phyloP scores from a whole-genome alignment of 2,797 vertebrate species.

The Lacerta agilis region DNA sequence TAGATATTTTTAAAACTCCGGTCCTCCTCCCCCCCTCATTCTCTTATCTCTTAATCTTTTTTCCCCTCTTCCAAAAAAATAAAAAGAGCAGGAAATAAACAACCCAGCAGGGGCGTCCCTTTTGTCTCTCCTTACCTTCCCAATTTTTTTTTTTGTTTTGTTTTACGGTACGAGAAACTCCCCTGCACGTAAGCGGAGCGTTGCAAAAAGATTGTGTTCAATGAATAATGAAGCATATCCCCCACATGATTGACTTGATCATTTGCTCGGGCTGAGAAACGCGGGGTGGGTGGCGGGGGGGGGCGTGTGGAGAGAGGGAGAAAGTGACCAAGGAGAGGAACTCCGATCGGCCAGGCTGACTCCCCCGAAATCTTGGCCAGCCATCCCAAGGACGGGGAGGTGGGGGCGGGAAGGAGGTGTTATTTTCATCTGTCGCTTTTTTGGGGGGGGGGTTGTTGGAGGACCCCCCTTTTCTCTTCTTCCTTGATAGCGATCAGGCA shows the following conservation, averaged over 20 bases:
- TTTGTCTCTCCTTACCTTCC: conserved; percentile 91
- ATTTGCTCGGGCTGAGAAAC: conserved; percentile 85
- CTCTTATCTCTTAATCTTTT: too few species aligned
- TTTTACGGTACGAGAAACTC: conserved; percentile 70
- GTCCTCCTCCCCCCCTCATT: conserved; percentile 7
- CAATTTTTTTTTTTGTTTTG: conserved; percentile 46
- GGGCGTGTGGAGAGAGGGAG: conserved; percentile 64
- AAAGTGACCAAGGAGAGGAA: conserved; percentile 90
- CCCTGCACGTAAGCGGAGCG: conserved; percentile 89
- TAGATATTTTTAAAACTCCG: conserved; percentile 32
- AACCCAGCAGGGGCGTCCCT: conserved; percentile 36
- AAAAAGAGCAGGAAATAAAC: not conserved
- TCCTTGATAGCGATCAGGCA: conserved; percentile 88
- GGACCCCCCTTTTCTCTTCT: conserved; percentile 79
- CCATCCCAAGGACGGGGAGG: conserved; percentile 82
- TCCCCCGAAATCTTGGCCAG: conserved; percentile 81
- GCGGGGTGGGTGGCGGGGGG: not conserved
- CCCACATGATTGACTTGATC: conserved; percentile 93
- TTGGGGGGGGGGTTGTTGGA: conserved; percentile 3
- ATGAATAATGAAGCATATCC: conserved; percentile 95
- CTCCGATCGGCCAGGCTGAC: conserved; percentile 85
- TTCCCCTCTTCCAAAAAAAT: not conserved
- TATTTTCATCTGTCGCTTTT: conserved; percentile 82
- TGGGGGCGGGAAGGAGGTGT: conserved; percentile 81
- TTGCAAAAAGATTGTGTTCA: conserved; percentile 89